phyloP scores from a whole-genome alignment of 2,888 invertebrate genomes.

The Meganola albula region DNA sequence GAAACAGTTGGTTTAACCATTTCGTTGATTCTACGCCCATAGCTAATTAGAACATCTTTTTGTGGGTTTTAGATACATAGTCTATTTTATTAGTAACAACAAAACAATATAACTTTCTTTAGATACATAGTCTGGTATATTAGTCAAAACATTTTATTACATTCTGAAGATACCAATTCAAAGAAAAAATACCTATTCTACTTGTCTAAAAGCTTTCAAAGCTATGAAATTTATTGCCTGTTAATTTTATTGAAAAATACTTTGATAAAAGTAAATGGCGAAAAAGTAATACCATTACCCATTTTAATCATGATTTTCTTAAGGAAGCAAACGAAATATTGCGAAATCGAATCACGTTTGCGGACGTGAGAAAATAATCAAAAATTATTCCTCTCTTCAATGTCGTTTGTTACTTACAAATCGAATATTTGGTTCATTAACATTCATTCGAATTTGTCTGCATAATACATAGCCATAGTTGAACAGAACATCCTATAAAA shows the following conservation, averaged over 20 bases:
- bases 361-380: slow-evolving; percentile 73
- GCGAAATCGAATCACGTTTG: slow-evolving; percentile 67
- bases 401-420: slow-evolving; percentile 51
- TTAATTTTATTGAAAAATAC: too few species aligned
- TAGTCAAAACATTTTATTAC: slow-evolving; percentile 1
- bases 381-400: slow-evolving; percentile 69
- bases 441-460: slow-evolving; percentile 35
- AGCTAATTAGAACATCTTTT: too few species aligned
- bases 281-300: slow-evolving; percentile 51
- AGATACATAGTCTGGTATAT: too few species aligned
- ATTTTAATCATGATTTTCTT: slow-evolving; percentile 62
- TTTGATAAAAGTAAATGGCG: too few species aligned
- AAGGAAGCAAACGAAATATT: slow-evolving; percentile 55
- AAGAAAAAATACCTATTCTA: neutral
- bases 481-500: too few species aligned
- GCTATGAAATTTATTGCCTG: too few species aligned
- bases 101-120: too few species aligned
- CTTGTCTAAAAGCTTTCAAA: slow-evolving; percentile 17
- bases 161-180: neutral
- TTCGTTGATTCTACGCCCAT: too few species aligned
- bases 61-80: too few species aligned
- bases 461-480: too few species aligned
- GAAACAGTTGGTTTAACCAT: too few species aligned
- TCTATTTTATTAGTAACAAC: too few species aligned
- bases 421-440: slow-evolving; percentile 53